phyloP scores from a whole-genome alignment of 1,140 invertebrate genomes.

The Psix sp. region DNA sequence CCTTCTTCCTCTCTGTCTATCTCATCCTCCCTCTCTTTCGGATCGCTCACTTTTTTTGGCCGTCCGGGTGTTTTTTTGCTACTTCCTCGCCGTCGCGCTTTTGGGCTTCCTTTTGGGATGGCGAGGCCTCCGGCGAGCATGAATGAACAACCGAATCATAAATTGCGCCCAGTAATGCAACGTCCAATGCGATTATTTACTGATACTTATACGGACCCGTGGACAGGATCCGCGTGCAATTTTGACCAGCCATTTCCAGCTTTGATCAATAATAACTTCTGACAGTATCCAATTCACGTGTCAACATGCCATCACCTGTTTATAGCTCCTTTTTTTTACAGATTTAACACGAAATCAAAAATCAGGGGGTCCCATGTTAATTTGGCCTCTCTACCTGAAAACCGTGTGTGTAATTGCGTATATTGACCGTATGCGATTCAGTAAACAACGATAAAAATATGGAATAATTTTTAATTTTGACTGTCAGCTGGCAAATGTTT shows the following conservation, averaged over 20 bases:
- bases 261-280: conserved; percentile 52
- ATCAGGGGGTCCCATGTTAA: too few species aligned
- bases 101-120: not conserved
- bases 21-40: not conserved
- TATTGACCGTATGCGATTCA: too few species aligned
- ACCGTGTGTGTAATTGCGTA: too few species aligned
- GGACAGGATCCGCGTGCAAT: conserved; percentile 57
- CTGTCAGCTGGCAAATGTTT: too few species aligned
- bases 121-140: conserved; percentile 65
- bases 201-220: conserved; percentile 71
- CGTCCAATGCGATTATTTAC: conserved; percentile 75
- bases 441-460: too few species aligned
- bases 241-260: conserved; percentile 54
- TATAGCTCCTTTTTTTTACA: not conserved
- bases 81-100: conserved; percentile 15
- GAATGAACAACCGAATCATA: conserved; percentile 72
- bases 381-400: too few species aligned
- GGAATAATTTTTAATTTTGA: too few species aligned
- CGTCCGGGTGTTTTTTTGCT: conserved; percentile 8
- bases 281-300: conserved; percentile 55
- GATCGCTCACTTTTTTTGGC: conserved; percentile 3
- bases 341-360: too few species aligned
- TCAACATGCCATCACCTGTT: conserved; percentile 20
- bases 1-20: conserved; percentile 36
- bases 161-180: conserved; percentile 74